Evolutionary conservation across 2,888 invertebrate species (phyloP), one percentile per base, ranked within the genome.

Genomic region (Dysmachus trigonus): DNA sequence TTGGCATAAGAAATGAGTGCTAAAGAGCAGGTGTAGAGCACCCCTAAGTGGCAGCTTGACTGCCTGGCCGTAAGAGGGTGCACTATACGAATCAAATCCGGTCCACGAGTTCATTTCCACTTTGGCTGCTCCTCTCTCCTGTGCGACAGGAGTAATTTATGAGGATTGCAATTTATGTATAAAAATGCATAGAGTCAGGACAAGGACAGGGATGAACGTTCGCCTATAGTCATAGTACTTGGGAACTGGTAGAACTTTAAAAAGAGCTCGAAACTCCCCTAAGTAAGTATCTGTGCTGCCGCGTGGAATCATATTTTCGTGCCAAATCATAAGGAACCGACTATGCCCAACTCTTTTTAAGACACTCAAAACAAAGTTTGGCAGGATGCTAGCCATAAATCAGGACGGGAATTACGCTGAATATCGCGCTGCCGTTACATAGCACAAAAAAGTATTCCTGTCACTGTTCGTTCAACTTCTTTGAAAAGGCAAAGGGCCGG

Each of bases 311-410:
- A 77, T 13, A 77, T 47, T 41, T 27, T 77, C 77, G 77, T 73
- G 73, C 73, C 73, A 73, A 73, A 73, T 31, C 73, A 73, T 35
- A 73, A 73, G 62, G 62, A 62, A 62, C 22, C 62, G 62, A 10
- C 62, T 62, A 10, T 62, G 62, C 62, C 62, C 62, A 62, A 73
- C 31, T 73, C 73, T 35, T 73, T 73, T 73, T 33, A 62, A 53
- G 81, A 53, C 53, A 53, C 53, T 81, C 53, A 47, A 81, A 81
- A 53, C 31, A 81, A 81, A 81, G 81, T 81, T 81, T 81, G 81
- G 81, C 81, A 81, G 62, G 33, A 35, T 7, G 53, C 81, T 81
- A 62, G 53, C 22, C 81, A 81, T 81, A 81, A 81, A 81, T 81
- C 81, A 62, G 53, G 22, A 1, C 30, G 81, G 51, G 81, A 35